These are phyloP conservation scores for Pseudochirops corinnae DNA, from an alignment of 2,797 vertebrate genomes.

Conservation along the genomic window DNA sequence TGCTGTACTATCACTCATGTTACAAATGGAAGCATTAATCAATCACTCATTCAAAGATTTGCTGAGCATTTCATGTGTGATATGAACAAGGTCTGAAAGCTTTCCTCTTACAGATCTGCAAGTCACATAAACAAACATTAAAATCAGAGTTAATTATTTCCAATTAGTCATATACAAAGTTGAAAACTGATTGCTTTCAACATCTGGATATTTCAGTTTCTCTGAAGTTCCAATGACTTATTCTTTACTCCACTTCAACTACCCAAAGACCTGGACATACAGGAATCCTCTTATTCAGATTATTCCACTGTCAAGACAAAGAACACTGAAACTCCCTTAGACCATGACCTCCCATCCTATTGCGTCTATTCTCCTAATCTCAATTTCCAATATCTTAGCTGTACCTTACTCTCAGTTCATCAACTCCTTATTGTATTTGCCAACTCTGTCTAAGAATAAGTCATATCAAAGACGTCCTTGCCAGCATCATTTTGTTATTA, in stretches of 20 bases:
- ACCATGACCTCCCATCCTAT: background rate
- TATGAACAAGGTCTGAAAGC: background rate
- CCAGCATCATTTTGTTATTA: background rate
- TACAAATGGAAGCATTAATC: background rate
- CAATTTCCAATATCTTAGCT: background rate
- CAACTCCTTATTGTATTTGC: no score
- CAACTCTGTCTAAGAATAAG: no score
- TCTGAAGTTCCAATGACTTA: background rate
- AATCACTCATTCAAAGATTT: conserved; percentile 25
- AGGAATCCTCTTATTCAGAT: background rate
- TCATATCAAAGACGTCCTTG: background rate
- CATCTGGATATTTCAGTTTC: background rate
- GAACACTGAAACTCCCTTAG: background rate
- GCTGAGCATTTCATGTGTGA: conserved; percentile 7
- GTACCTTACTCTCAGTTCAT: background rate
- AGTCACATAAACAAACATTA: background rate
- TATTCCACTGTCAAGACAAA: background rate
- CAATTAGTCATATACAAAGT: background rate
- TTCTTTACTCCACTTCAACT: background rate
- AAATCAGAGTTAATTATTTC: background rate
- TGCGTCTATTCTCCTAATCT: background rate
- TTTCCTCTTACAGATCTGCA: background rate
- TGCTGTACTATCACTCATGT: background rate
- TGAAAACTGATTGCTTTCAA: background rate
- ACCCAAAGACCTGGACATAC: background rate